Conservation (phyloP, 2,888 invertebrate species). For the Physocephala rufipes region DNA sequence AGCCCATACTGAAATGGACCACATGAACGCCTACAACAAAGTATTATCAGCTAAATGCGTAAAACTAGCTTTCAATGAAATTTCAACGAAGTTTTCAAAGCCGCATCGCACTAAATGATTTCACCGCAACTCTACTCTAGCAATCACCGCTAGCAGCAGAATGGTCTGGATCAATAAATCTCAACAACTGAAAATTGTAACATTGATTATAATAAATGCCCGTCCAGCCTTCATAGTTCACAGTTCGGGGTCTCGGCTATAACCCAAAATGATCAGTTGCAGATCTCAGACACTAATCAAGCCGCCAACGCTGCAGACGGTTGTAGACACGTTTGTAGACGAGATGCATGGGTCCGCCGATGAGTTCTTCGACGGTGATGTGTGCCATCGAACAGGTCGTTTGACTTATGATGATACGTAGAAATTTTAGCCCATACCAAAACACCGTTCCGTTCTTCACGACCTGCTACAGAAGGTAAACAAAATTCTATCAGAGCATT, state of each 20-base stretch:
- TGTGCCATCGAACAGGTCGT: conserved; percentile 27
- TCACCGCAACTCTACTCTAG: conserved; percentile 13
- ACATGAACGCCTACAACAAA: conserved; percentile 7
- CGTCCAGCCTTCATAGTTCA: conserved; percentile 24
- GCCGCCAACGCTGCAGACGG: conserved; percentile 17
- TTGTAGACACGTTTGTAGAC: conserved; percentile 33
- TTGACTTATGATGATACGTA: conserved; percentile 11
- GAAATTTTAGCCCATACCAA: neutral
- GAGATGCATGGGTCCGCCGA: conserved; percentile 16
- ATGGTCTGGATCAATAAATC: conserved; percentile 19
- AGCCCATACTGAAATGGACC: neutral
- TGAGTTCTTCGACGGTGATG: conserved; percentile 11
- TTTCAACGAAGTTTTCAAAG: neutral
- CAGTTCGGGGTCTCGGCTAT: conserved; percentile 16
- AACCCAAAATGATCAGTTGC: conserved; percentile 4
- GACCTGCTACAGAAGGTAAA: conserved; percentile 15
- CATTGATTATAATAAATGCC: conserved; percentile 33
- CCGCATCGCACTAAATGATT: neutral
- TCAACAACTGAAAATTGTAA: conserved; percentile 23
- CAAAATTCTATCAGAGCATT: neutral
- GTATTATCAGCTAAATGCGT: neutral
- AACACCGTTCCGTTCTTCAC: neutral
- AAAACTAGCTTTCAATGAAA: no score
- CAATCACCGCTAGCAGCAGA: neutral
- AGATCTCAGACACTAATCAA: conserved; percentile 37